Evolutionary conservation across 2,797 vertebrate genomes (phyloP).

Genomic region (Acestrorhynchus altus): DNA sequence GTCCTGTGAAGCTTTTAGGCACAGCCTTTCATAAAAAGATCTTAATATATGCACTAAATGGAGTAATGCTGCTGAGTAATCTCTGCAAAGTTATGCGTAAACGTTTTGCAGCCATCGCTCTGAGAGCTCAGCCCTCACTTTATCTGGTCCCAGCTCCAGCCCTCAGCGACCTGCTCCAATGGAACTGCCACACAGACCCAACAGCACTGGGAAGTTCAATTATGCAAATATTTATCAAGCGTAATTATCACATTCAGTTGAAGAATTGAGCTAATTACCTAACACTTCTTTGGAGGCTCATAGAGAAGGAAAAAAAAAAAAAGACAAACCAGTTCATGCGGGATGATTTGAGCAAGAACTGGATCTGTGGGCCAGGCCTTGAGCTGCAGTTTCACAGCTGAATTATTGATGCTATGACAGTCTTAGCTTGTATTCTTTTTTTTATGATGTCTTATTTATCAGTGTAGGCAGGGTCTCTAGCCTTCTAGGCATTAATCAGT

Average conservation of each 20-base stretch:
- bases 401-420: conserved; percentile 7
- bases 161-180: neutral
- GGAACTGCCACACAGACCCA: conserved; percentile 10
- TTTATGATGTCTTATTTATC: conserved; percentile 11
- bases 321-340: neutral
- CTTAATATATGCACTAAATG: neutral
- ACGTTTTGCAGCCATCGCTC: neutral
- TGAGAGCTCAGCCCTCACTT: neutral
- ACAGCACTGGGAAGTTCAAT: conserved; percentile 34
- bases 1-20: neutral
- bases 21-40: neutral
- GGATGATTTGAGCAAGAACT: conserved; percentile 11
- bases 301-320: neutral
- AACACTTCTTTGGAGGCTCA: conserved; percentile 28
- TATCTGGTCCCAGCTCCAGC: neutral
- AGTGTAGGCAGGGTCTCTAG: neutral
- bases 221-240: conserved; percentile 54
- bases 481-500: neutral
- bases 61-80: neutral
- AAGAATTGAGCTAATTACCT: conserved; percentile 48
- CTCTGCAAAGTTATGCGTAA: neutral
- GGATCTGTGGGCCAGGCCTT: neutral
- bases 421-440: neutral
- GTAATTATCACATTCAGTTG: conserved; percentile 54
- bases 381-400: conserved; percentile 9